Percentiles rank a stretch among this genome's conserved stretches.
Evolutionary conservation across 2,797 vertebrate genomes (phyloP).

Genomic region (Glyptemys insculpta): DNA sequence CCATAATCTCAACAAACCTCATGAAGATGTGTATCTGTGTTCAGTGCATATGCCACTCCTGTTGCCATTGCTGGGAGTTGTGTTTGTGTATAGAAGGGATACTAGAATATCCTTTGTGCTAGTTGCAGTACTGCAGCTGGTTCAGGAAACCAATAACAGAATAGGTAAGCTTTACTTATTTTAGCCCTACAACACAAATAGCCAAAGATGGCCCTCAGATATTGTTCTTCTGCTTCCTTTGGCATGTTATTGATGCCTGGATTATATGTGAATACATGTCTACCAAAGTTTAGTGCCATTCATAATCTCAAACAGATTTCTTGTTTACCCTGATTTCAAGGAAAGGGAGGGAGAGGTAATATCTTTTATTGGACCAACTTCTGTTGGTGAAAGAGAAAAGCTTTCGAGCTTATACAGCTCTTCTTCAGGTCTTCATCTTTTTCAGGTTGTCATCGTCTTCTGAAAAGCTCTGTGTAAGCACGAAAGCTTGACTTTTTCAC

Average conservation of each 20-base stretch:
- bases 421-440: background rate
- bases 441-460: background rate
- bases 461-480: background rate
- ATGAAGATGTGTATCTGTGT: background rate
- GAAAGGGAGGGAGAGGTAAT: background rate
- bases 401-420: background rate
- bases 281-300: slow-evolving; percentile 28
- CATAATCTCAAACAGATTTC: background rate
- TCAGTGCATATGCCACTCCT: rapidly evolving
- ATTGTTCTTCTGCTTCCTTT: background rate
- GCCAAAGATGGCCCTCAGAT: background rate
- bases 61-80: background rate
- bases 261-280: background rate
- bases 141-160: background rate
- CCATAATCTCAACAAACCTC: background rate
- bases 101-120: background rate
- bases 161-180: background rate
- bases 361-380: background rate
- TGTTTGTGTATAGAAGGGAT: background rate
- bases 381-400: background rate
- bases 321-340: background rate
- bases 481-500: background rate
- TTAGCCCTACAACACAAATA: background rate
- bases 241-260: background rate
- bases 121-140: background rate